Evolutionary conservation across 2,797 vertebrate genomes (phyloP).

Genomic region (Notamacropus eugenii): DNA sequence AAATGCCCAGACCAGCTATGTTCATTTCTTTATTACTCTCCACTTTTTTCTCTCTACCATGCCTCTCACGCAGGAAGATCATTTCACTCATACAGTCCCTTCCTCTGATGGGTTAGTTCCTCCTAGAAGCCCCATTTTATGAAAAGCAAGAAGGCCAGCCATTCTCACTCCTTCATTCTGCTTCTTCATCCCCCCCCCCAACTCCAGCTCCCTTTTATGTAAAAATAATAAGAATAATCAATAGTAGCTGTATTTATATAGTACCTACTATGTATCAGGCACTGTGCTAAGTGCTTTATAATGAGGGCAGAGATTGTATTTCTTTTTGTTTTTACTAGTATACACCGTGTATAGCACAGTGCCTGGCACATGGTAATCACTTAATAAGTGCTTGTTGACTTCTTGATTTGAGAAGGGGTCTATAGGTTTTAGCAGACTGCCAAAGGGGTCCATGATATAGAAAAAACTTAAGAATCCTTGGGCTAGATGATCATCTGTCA

Average conservation of each 20-base stretch:
- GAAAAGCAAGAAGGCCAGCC: background rate
- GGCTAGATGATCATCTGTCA: background rate
- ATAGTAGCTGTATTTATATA: background rate
- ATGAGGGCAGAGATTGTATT: background rate
- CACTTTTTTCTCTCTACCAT: background rate
- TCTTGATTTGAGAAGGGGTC: background rate
- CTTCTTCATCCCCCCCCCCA: background rate
- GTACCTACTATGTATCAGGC: background rate
- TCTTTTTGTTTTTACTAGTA: background rate
- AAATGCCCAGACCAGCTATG: background rate
- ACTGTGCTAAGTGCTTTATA: background rate
- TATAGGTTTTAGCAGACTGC: background rate
- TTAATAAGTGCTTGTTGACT: background rate
- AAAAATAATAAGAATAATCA: background rate
- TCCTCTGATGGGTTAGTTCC: background rate
- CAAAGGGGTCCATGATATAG: background rate
- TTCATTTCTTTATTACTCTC: background rate
- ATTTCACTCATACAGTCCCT: background rate
- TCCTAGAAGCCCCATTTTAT: background rate
- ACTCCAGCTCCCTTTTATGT: background rate
- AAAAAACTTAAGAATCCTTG: background rate
- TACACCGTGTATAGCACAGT: background rate
- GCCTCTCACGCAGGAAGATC: background rate
- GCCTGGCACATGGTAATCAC: background rate
- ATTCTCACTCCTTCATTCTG: background rate